Conservation (phyloP, 2,113 vertebrate genomes). For the Cepphus grylle region DNA sequence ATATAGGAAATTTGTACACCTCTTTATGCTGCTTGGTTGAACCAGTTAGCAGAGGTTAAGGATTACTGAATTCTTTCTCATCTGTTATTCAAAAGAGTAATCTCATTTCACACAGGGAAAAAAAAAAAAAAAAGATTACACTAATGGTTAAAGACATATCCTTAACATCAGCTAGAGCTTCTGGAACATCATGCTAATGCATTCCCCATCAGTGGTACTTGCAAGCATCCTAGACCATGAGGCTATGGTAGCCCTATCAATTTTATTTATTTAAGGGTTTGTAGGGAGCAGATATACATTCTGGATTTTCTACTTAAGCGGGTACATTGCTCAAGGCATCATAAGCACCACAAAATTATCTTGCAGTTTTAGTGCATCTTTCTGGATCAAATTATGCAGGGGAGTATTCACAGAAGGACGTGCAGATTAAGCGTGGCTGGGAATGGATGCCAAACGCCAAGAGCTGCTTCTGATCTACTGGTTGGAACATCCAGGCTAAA, state of each 20-base stretch:
- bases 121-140: neutral
- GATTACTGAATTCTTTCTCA: neutral
- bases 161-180: neutral
- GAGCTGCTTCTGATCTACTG: neutral
- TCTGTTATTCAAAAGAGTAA: neutral
- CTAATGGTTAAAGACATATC: neutral
- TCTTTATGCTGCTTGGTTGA: neutral
- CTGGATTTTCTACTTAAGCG: neutral
- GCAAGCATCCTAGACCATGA: neutral
- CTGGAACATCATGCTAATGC: neutral
- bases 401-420: neutral
- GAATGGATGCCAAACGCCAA: neutral
- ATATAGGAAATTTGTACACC: neutral
- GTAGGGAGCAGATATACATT: neutral
- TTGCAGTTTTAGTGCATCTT: neutral
- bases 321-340: neutral
- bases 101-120: neutral
- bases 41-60: neutral
- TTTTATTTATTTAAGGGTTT: neutral
- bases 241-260: neutral
- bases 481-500: neutral
- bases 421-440: neutral
- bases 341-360: neutral
- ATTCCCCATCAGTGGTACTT: neutral
- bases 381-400: neutral